Evolutionary conservation across 2,797 vertebrate genomes (phyloP), one percentile per base, ranked within the genome.

Genomic region (Jordanella pulchra): DNA sequence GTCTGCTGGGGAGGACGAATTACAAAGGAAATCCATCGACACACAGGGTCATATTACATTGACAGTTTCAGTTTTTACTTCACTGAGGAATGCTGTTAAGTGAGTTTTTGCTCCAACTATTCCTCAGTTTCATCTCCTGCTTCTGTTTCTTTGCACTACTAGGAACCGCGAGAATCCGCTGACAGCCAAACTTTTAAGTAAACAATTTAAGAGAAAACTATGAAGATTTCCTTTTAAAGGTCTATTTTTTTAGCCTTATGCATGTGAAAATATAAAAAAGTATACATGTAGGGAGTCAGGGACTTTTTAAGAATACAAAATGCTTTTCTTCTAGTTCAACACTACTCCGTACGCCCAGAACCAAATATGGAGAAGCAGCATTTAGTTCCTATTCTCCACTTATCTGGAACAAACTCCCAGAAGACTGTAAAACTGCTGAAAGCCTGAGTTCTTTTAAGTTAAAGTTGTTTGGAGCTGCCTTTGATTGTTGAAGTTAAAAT

Each of bases 1-100:
- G 66, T 78, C 21, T 65, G 18, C 39, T 5, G 0, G 25, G n/a
- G 54, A 53, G 71, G 61, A 65, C 30, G 27, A 44, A 30, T 50
- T 51, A 69, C 60, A 70, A 79, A 65, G 45, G 28, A 68, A 82
- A 73, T 67, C 71, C 72, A 47, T 35, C 50, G 47, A 56, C 14
- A 23, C 44, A 72, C n/a, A 30, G 25, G 35, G 35, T 74, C 65
- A 39, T 56, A 48, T 28, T 60, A 1, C 2, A 11, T 12, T 18
- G 5, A 56, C 27, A 39, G 18, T 27, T 66, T 65, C 54, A 66
- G 23, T 48, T 71, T 71, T 48, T 25, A 4, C 27, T 69, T 7
- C 66, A 3, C 32, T 7, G 23, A 63, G 39, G 14, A 61, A 61
- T 61, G 21, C n/a, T n/a, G 12, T n/a, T 35, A 13, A n/a, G 35